phyloP scores from a whole-genome alignment of 2,888 invertebrate species.

The Mallateleia sp. region DNA sequence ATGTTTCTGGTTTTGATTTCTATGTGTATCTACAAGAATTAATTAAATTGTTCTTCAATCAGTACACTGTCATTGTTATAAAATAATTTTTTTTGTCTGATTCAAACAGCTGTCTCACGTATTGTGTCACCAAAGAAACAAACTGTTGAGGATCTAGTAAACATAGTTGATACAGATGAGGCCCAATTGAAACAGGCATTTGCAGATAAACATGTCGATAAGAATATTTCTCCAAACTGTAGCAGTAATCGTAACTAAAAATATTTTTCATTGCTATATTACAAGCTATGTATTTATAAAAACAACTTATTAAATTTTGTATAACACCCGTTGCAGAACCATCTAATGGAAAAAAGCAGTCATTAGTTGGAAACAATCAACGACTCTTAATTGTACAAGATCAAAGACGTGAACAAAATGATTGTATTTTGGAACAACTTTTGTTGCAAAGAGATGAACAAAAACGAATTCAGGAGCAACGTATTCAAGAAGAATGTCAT shows the following conservation, averaged over 20 bases:
- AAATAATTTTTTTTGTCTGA: neutral
- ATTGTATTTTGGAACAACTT: neutral
- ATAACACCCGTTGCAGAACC: neutral
- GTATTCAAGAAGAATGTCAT: neutral
- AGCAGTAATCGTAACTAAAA: constrained; percentile 2
- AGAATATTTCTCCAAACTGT: constrained; percentile 1
- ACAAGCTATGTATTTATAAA: neutral
- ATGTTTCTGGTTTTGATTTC: neutral
- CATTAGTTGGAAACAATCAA: constrained; percentile 1
- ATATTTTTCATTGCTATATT: neutral
- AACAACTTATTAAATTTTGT: constrained; percentile 5
- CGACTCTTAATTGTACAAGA: neutral
- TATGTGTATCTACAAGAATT: constrained; percentile 4
- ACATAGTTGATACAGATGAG: neutral
- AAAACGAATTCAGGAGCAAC: constrained; percentile 3
- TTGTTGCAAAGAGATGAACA: neutral
- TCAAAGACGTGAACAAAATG: neutral
- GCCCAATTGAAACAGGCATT: constrained; percentile 8
- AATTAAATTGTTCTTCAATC: constrained; percentile 1
- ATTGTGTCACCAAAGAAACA: neutral
- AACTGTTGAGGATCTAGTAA: constrained; percentile 2
- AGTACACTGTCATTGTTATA: neutral
- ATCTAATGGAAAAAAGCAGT: constrained; percentile 5
- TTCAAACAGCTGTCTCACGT: constrained; percentile 1
- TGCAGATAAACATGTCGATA: neutral